Base-by-base conservation (phyloP, 1,140 invertebrate genomes). In the Cotesia vestalis region DNA sequence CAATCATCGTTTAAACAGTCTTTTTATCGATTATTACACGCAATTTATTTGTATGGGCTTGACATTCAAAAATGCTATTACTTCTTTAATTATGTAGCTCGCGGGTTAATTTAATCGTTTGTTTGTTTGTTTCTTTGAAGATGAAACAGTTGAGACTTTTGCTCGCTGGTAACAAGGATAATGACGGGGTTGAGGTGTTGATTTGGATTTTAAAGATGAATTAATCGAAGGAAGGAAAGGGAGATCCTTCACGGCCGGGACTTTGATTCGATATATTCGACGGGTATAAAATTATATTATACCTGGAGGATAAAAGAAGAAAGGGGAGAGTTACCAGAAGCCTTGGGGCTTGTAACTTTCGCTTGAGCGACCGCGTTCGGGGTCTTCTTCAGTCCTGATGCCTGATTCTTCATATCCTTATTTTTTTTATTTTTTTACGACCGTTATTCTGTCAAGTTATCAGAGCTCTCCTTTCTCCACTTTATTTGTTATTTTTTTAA, bases 291-390 rank as follows among this genome's bases (percentile, higher is more conserved):
- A 38, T 46, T 38, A 69, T 57, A 38, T 46, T 5, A 46, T 46
- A 52, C 40, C 60, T 27, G 1, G 38, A 62, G 59, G 36, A 52
- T 57, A 14, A 60, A 59, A 64, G 14, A 63, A 55, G 46, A 64
- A 64, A 70, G 53, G 36, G 53, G 62, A 63, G 72, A 72, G 46
- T 35, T 46, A 36, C 38, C 38, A 69, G 66, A 57, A 60, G 52
- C 70, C 53, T 34, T 46, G 53, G 52, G 66, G 70, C 53, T 52
- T 46, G 35, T 38, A 72, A 72, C 70, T 72, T 72, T 72, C 70
- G 62, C 70, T 72, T 46, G 40, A 46, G 40, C 69, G 63, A 59
- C 52, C 63, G 52, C 63, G 62, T 66, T 72, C 62, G 70, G 70
- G 70, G 63, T 72, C 70, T 59, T 66, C 70, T 66, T 60, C 70